Evolutionary conservation across 2,888 invertebrate genomes (phyloP).

Genomic region (Lathronympha strigana): DNA sequence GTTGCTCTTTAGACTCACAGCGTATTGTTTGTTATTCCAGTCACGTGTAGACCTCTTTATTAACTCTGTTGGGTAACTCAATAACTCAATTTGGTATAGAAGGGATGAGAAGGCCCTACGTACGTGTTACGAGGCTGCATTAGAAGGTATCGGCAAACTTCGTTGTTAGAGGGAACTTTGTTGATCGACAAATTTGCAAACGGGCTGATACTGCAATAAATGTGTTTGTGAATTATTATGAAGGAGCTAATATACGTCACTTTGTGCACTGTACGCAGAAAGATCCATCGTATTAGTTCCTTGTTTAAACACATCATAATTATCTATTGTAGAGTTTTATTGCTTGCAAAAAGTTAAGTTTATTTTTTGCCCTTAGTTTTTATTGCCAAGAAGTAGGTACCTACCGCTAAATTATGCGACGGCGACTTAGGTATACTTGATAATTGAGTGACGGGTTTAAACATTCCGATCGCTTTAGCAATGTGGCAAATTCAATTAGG

Average conservation of each 20-base stretch:
- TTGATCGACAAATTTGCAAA: conserved; percentile 40
- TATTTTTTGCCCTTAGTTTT: too few species aligned
- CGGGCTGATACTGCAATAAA: conserved; percentile 32
- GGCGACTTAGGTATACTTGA: too few species aligned
- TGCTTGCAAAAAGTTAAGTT: too few species aligned
- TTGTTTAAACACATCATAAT: too few species aligned
- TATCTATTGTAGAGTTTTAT: too few species aligned
- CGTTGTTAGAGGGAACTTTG: conserved; percentile 39
- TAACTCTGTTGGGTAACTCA: conserved; percentile 78
- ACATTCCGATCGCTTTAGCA: too few species aligned
- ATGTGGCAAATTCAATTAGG: too few species aligned
- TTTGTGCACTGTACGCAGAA: too few species aligned
- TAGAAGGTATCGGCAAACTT: conserved; percentile 53
- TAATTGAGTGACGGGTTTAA: too few species aligned
- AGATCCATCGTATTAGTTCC: too few species aligned
- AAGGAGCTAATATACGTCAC: not conserved
- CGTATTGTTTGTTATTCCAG: conserved; percentile 56
- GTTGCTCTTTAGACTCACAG: conserved; percentile 44
- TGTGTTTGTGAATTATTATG: conserved; percentile 11
- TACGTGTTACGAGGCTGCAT: conserved; percentile 69
- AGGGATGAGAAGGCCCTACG: conserved; percentile 69
- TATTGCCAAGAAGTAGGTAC: too few species aligned
- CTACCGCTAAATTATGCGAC: too few species aligned
- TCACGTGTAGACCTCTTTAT: conserved; percentile 73
- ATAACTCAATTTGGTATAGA: conserved; percentile 77